These are phyloP conservation scores for Varanus komodoensis DNA, from an alignment of 2,113 vertebrate genomes.

Conservation along the genomic window DNA sequence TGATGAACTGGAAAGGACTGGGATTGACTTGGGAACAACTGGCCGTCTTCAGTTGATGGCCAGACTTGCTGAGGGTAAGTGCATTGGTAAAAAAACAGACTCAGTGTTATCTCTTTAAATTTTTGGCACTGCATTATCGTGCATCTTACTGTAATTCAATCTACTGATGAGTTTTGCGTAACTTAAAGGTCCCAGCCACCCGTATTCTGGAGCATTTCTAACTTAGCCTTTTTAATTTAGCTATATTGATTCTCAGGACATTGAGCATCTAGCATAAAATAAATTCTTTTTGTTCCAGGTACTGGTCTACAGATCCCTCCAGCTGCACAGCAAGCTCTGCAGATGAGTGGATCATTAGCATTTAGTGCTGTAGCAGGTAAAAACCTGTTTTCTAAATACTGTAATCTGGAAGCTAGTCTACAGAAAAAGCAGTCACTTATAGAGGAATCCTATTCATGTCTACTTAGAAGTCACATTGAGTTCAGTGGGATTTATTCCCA, in stretches of 20 bases:
- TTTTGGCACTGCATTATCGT: not conserved
- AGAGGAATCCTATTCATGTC: not conserved
- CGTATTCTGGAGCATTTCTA: not conserved
- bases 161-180: not conserved
- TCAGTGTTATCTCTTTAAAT: not conserved
- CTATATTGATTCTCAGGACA: not conserved
- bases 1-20: slow-evolving; percentile 93
- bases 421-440: not conserved
- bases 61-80: slow-evolving; percentile 91
- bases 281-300: slow-evolving; percentile 72
- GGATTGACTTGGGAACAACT: slow-evolving; percentile 94
- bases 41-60: slow-evolving; percentile 96
- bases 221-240: not conserved
- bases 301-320: slow-evolving; percentile 97
- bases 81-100: not conserved
- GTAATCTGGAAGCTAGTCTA: not conserved
- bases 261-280: not conserved
- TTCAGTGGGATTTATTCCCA: not conserved
- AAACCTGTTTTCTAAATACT: slow-evolving; percentile 16
- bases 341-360: slow-evolving; percentile 95
- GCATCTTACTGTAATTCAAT: not conserved
- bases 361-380: slow-evolving; percentile 97
- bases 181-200: not conserved
- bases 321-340: slow-evolving; percentile 94
- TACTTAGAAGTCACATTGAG: not conserved